These are phyloP conservation scores for Drosophila paramelanica DNA, from an alignment of 2,888 invertebrate genomes.

Conservation along the genomic window DNA sequence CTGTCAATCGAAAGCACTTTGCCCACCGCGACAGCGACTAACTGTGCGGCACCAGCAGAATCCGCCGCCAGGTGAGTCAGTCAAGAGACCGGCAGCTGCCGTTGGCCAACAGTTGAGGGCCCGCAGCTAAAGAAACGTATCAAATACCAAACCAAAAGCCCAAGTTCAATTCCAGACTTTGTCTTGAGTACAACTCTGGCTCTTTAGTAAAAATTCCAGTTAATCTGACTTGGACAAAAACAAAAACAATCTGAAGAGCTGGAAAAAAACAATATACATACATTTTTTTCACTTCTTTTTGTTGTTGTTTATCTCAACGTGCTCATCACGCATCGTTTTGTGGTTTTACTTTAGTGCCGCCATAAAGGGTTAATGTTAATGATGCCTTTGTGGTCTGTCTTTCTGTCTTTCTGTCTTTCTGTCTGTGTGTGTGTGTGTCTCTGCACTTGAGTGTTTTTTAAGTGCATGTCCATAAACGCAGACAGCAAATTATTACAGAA, in stretches of 20 bases:
- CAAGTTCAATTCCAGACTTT: slow-evolving; percentile 33
- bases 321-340: slow-evolving; percentile 79
- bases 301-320: slow-evolving; percentile 76
- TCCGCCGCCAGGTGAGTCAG: slow-evolving; percentile 50
- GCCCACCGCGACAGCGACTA: slow-evolving; percentile 28
- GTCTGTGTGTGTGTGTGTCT: slow-evolving; percentile 1
- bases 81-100: slow-evolving; percentile 14
- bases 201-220: slow-evolving; percentile 71
- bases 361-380: slow-evolving; percentile 79
- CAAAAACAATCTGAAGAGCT: slow-evolving; percentile 19
- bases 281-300: slow-evolving; percentile 3
- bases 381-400: slow-evolving; percentile 61
- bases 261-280: slow-evolving; percentile 22
- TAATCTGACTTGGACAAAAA: slow-evolving; percentile 55
- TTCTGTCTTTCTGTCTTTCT: slow-evolving; percentile 3
- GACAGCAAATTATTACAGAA: slow-evolving; percentile 68
- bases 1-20: slow-evolving; percentile 65
- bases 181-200: slow-evolving; percentile 34
- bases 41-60: slow-evolving; percentile 32
- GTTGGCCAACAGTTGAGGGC: slow-evolving; percentile 28
- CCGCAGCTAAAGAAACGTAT: slow-evolving; percentile 52
- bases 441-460: slow-evolving; percentile 75
- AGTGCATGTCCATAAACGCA: slow-evolving; percentile 75
- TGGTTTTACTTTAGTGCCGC: slow-evolving; percentile 74
- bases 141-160: slow-evolving; percentile 40